Evolutionary conservation across 2,888 invertebrate species (phyloP), one percentile per base, ranked within the genome.

Genomic region (Panzeria rudis): DNA sequence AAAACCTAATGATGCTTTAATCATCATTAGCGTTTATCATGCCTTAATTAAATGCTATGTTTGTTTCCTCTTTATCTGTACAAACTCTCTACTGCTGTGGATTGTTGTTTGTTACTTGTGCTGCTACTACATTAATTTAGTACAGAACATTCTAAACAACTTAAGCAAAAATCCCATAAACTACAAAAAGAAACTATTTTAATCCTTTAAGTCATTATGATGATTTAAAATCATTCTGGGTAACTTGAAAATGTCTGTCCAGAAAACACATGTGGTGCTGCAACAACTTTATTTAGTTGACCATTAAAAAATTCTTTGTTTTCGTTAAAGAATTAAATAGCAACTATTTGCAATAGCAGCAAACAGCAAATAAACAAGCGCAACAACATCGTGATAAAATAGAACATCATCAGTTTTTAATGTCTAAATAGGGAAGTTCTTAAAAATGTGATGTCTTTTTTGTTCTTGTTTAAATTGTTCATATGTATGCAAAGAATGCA

Each of bases 151-250:
- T 50, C 6, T 50, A 9, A 44, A 23, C 66, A 66, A 17, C 35
- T 38, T 52, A 29, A 29, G 5, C 3, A 29, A 29, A 23, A 3
- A 25, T 11, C 38, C 29, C 50, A 78, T 50, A 47, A 77, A 59
- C 44, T 44, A 44, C 47, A 61, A 50, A 62, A 71, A 38, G 69
- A 61, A 78, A 56, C 66, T 75, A 66, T 75, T 71, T 79, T 72
- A 85, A 82, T 79, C 82, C 85, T 79, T 71, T 32, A 71, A 82
- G 78, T 85, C 85, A 85, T 85, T 82, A 75, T 82, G 78, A 85
- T 75, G 81, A 69, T 29, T 68, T 75, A 71, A 62, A 50, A n/a
- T 25, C 54, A 29, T 38, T 47, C 47, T 35, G 20, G 54, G 47
- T 56, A 52, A 56, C n/a, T 54, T 44, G 38, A 47, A 44, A 23